phyloP scores from a whole-genome alignment of 2,797 vertebrate genomes.

The Aldrovandia affinis region DNA sequence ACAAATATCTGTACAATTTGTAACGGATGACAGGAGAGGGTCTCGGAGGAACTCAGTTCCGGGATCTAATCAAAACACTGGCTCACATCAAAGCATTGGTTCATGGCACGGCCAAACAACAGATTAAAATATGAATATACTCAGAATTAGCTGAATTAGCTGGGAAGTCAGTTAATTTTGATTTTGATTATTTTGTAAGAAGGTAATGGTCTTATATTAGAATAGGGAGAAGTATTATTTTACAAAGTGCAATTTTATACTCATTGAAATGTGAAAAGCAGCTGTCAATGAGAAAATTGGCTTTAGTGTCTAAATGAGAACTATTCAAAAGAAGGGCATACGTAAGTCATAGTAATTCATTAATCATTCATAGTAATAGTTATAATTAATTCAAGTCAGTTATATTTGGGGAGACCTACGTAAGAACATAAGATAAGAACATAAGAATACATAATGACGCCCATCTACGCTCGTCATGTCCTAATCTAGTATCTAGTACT shows the following conservation, averaged over 20 bases:
- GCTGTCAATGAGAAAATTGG: neutral
- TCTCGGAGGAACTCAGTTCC: neutral
- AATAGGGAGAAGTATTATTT: neutral
- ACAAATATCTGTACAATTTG: neutral
- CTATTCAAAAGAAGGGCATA: neutral
- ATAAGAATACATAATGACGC: no score
- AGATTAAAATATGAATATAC: neutral
- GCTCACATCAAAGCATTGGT: neutral
- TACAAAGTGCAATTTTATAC: no score
- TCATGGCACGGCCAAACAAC: neutral
- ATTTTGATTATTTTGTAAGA: neutral
- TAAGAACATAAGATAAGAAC: no score
- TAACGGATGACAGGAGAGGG: neutral
- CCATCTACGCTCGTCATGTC: no score
- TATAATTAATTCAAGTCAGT: no score
- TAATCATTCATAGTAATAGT: no score
- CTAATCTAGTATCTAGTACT: no score
- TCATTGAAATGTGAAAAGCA: neutral
- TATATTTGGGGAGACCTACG: no score
- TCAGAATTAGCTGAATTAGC: neutral
- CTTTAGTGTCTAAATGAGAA: neutral
- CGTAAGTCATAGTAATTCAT: no score
- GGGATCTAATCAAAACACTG: conserved; percentile 8
- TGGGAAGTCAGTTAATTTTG: neutral
- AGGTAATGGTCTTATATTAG: neutral